These are phyloP conservation scores for Thryonomys swinderianus DNA, from an alignment of 2,113 vertebrate species.

Conservation along the genomic window DNA sequence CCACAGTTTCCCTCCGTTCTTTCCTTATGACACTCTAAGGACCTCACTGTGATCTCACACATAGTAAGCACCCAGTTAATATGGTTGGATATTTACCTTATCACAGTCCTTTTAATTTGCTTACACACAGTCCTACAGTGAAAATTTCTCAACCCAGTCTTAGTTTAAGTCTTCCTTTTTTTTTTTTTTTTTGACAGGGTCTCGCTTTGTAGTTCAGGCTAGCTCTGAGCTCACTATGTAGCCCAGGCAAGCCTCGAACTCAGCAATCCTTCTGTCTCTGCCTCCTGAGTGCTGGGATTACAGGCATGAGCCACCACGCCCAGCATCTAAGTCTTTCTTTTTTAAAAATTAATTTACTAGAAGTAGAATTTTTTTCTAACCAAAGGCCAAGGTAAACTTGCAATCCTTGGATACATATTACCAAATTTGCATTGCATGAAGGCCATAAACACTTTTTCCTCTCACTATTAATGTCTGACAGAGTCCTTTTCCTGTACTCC, in stretches of 20 bases:
- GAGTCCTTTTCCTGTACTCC: slow-evolving; percentile 39
- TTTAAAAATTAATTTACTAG: slow-evolving; percentile 14
- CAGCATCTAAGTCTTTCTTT: background rate
- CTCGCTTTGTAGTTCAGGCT: too few species aligned
- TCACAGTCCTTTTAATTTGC: background rate
- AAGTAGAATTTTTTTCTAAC: background rate
- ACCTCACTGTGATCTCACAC: background rate
- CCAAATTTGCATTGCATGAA: background rate
- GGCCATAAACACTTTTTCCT: slow-evolving; percentile 36
- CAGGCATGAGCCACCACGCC: too few species aligned
- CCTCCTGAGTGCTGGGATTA: too few species aligned
- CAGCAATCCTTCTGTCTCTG: too few species aligned
- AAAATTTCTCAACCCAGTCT: background rate
- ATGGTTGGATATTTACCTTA: background rate
- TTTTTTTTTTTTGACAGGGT: too few species aligned
- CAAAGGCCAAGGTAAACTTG: slow-evolving; percentile 50
- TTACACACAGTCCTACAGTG: background rate
- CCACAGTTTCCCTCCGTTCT: fast-evolving
- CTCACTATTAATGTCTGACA: background rate
- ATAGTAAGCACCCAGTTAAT: fast-evolving
- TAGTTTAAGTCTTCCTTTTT: background rate
- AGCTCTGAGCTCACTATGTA: too few species aligned
- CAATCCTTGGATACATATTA: background rate
- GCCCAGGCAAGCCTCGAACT: too few species aligned
- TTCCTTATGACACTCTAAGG: background rate